Percentiles rank a stretch among this genome's conserved stretches.
Conservation (phyloP, 2,888 invertebrate species). For the Diplazon laetatorius region DNA sequence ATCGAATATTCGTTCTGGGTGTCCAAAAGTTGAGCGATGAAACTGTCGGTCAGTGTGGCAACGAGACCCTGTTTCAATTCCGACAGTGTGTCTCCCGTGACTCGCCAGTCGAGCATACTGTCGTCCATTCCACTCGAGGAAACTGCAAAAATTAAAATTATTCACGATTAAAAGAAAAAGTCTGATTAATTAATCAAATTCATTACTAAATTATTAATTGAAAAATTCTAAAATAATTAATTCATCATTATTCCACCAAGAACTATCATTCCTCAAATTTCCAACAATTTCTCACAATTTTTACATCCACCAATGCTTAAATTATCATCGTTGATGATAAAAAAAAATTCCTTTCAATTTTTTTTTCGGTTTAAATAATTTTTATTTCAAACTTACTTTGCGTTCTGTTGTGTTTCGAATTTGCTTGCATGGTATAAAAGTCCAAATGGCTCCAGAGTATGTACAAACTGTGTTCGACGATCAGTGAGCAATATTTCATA, state of each 20-base stretch:
- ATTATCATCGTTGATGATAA: too few species aligned
- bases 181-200: too few species aligned
- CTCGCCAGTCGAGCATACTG: constrained; percentile 83
- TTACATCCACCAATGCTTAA: too few species aligned
- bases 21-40: constrained; percentile 89
- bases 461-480: constrained; percentile 89
- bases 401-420: constrained; percentile 80
- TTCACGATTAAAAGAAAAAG: neutral
- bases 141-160: constrained; percentile 62
- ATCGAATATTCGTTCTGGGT: constrained; percentile 87
- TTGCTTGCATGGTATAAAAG: constrained; percentile 87
- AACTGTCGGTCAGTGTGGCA: constrained; percentile 90
- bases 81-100: constrained; percentile 86
- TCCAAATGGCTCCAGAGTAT: constrained; percentile 91
- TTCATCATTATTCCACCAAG: too few species aligned
- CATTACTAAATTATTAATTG: too few species aligned
- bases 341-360: too few species aligned
- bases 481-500: constrained; percentile 86
- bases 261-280: too few species aligned
- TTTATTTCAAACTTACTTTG: constrained; percentile 69
- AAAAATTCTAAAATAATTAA: too few species aligned
- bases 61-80: constrained; percentile 89
- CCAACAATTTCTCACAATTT: too few species aligned
- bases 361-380: too few species aligned
- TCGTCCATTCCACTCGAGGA: constrained; percentile 74